phyloP scores from a whole-genome alignment of 2,888 invertebrate species.

The Ichneumon xanthorius region DNA sequence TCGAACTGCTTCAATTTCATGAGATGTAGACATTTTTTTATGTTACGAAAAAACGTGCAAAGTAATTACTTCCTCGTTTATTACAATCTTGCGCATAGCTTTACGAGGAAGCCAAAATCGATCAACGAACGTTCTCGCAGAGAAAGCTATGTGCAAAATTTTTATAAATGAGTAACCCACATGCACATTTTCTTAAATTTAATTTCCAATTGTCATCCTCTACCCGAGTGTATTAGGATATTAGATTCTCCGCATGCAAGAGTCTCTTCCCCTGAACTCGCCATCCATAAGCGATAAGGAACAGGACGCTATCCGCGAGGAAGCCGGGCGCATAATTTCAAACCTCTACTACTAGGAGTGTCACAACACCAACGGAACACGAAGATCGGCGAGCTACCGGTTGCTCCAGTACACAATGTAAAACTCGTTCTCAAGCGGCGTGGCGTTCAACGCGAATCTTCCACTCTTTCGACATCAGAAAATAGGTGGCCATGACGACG shows the following conservation, averaged over 20 bases:
- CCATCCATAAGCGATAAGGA: not conserved
- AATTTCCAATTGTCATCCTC: not conserved
- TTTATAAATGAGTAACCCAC: too few relatives aligned
- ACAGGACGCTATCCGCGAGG: not conserved
- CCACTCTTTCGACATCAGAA: conserved; percentile 15
- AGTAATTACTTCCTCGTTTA: too few relatives aligned
- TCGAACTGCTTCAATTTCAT: too few relatives aligned
- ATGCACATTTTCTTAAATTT: not conserved
- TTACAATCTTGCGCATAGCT: too few relatives aligned
- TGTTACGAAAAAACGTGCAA: too few relatives aligned
- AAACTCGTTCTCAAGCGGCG: not conserved
- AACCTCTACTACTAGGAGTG: not conserved
- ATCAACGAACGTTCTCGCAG: too few relatives aligned
- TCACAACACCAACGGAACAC: not conserved
- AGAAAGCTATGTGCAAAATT: too few relatives aligned
- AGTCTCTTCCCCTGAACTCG: not conserved
- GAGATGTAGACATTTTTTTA: too few relatives aligned
- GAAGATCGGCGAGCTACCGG: not conserved
- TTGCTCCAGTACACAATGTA: not conserved
- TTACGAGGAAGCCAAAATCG: too few relatives aligned
- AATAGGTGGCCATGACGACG: conserved; percentile 13
- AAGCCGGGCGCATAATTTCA: not conserved
- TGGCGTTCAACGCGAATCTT: not conserved
- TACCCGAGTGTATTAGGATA: not conserved
- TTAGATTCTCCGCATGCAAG: not conserved